Evolutionary conservation across 2,888 invertebrate species (phyloP).

Genomic region (Mesorhabditis belari): DNA sequence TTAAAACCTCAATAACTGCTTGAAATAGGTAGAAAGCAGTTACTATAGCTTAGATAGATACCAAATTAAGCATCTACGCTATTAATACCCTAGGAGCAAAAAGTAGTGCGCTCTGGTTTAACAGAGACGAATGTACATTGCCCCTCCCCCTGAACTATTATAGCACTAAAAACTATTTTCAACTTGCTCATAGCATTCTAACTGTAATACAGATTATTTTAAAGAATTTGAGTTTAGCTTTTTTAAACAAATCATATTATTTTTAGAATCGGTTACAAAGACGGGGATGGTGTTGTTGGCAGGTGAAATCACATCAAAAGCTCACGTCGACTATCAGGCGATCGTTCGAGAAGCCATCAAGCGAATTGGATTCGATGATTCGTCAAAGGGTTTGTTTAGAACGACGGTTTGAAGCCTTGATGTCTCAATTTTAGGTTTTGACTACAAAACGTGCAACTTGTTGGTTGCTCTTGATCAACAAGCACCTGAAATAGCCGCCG

Average conservation of each 20-base stretch:
- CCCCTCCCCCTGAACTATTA: no score
- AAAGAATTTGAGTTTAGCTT: not conserved
- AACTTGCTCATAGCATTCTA: no score
- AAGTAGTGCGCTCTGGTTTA: no score
- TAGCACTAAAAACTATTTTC: no score
- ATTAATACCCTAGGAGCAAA: no score
- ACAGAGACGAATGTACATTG: no score
- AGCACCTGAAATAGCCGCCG: slow-evolving; percentile 88
- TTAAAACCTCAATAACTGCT: no score
- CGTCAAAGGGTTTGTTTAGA: slow-evolving; percentile 66
- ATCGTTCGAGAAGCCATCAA: slow-evolving; percentile 90
- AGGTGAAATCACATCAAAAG: slow-evolving; percentile 96
- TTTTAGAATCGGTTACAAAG: slow-evolving; percentile 83
- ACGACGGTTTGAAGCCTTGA: not conserved
- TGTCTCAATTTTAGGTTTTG: slow-evolving; percentile 67
- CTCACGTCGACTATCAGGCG: slow-evolving; percentile 91
- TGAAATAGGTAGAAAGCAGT: no score
- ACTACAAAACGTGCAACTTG: slow-evolving; percentile 97
- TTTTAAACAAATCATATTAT: not conserved
- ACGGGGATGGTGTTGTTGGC: slow-evolving; percentile 96
- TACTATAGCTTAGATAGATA: no score
- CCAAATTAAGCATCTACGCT: no score
- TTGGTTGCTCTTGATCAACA: slow-evolving; percentile 92
- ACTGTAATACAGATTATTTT: no score
- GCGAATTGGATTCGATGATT: slow-evolving; percentile 96